phyloP scores from a whole-genome alignment of 2,888 invertebrate genomes.

The Anticlea derivata region DNA sequence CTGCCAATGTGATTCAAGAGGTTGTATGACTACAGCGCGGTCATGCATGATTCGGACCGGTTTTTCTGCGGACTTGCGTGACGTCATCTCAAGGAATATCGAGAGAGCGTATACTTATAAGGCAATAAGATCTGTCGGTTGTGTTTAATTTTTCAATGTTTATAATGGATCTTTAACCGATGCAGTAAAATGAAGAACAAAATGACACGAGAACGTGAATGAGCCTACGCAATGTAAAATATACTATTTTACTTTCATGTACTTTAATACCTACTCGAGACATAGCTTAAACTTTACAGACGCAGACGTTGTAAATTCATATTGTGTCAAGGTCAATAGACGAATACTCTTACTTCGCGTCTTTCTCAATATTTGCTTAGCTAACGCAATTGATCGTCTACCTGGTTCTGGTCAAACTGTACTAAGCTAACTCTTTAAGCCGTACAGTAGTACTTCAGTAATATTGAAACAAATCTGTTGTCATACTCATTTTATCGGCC shows the following conservation, averaged over 20 bases:
- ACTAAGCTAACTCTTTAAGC: too few species aligned
- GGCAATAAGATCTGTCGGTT: constrained; percentile 46
- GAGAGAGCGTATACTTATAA: constrained; percentile 53
- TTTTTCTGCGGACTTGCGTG: constrained; percentile 65
- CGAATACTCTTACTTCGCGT: constrained; percentile 3
- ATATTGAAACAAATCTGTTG: constrained; percentile 8
- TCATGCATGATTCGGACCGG: constrained; percentile 72
- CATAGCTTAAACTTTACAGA: constrained; percentile 20
- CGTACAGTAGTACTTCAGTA: too few species aligned
- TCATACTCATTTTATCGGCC: constrained; percentile 11
- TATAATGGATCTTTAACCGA: constrained; percentile 26
- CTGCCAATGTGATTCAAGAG: constrained; percentile 63
- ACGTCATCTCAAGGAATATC: constrained; percentile 61
- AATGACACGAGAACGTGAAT: constrained; percentile 28
- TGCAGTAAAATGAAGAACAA: constrained; percentile 21
- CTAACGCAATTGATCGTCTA: background rate
- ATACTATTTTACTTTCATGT: background rate
- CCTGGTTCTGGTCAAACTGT: too few species aligned
- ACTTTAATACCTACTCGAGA: constrained; percentile 4
- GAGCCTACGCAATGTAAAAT: constrained; percentile 23
- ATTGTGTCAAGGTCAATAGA: constrained; percentile 15
- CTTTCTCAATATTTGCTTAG: constrained; percentile 6
- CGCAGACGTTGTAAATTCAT: constrained; percentile 6
- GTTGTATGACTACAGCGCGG: constrained; percentile 68
- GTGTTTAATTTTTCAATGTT: constrained; percentile 46